Percentiles rank a stretch among this genome's conserved stretches.
phyloP scores from a whole-genome alignment of 1,140 invertebrate genomes.

The Dreissena polymorpha region DNA sequence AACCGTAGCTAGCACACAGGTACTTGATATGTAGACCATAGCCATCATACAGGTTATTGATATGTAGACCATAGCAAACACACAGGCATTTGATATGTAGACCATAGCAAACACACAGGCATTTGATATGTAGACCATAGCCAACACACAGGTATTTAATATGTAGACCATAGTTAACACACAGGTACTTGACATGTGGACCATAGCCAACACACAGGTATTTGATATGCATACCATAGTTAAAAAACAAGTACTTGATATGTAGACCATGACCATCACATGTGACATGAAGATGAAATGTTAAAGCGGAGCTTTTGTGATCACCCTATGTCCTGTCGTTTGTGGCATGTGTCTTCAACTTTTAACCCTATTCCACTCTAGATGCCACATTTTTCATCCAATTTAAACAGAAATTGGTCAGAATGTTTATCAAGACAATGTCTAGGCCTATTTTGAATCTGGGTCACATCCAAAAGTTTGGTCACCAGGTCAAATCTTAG shows the following conservation, averaged over 20 bases:
- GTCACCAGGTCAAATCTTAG: no score
- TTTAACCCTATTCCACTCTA: no score
- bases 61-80: not conserved
- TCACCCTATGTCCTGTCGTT: no score
- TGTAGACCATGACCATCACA: no score
- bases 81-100: not conserved
- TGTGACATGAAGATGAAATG: no score
- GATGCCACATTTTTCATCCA: no score
- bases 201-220: conserved; percentile 1
- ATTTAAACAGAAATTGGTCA: no score
- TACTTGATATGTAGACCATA: not conserved
- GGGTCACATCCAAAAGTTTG: no score
- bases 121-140: not conserved
- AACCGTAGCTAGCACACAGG: not conserved
- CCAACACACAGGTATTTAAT: not conserved
- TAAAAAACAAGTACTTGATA: not conserved
- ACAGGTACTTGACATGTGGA: not conserved
- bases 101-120: not conserved
- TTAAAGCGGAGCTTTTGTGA: no score
- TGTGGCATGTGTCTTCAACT: no score
- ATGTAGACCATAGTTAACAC: not conserved
- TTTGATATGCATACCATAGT: not conserved
- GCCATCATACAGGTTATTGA: not conserved
- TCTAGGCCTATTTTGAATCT: no score
- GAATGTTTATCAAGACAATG: no score